Percentiles rank a stretch among this genome's conserved stretches.
phyloP scores from a whole-genome alignment of 2,888 invertebrate genomes.

The Sminthurides aquaticus region DNA sequence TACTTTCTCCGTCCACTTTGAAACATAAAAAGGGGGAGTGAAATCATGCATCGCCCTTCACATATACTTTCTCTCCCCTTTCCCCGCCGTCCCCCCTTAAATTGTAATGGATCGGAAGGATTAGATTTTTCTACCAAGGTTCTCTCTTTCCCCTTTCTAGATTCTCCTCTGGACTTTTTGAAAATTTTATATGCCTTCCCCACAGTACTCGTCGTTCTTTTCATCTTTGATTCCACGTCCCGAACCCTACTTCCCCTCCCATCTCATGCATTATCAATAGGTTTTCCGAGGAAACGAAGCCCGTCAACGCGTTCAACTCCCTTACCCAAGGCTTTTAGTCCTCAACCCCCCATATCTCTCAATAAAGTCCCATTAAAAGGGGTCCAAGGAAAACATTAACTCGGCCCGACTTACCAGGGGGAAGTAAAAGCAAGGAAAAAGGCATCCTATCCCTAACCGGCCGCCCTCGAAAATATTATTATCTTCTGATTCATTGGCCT shows the following conservation, averaged over 20 bases:
- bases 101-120: neutral
- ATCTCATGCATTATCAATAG: neutral
- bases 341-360: constrained; percentile 19
- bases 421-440: neutral
- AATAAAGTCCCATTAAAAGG: constrained; percentile 11
- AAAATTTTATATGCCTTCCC: too few species aligned
- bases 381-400: neutral
- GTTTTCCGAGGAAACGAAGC: too few species aligned
- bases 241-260: too few species aligned
- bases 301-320: too few species aligned
- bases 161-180: neutral
- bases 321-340: too few species aligned
- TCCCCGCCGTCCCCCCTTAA: neutral
- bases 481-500: constrained; percentile 31
- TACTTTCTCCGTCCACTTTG: too few species aligned
- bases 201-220: too few species aligned
- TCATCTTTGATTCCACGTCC: too few species aligned
- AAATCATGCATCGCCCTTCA: neutral
- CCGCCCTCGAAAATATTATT: constrained; percentile 28
- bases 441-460: constrained; percentile 10
- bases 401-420: neutral
- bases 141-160: neutral
- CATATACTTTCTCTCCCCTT: neutral
- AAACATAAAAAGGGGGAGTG: too few species aligned
- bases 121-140: neutral